Evolutionary conservation across 2,113 vertebrate genomes (phyloP).

Genomic region (Lophura nycthemera): DNA sequence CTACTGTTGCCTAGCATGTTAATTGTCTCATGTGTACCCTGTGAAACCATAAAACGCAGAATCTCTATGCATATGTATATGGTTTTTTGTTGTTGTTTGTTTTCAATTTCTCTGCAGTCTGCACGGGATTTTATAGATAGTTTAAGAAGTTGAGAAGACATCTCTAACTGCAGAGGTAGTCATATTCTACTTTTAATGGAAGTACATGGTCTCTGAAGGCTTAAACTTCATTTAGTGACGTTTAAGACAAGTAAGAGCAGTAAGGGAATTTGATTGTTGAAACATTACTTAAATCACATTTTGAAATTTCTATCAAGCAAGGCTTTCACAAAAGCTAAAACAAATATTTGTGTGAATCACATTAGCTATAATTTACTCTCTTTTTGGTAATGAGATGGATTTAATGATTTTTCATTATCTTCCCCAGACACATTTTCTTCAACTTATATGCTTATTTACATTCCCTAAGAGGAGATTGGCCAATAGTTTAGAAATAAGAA

Average conservation of each 20-base stretch:
- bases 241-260: background rate
- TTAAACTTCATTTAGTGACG: background rate
- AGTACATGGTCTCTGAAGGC: background rate
- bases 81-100: background rate
- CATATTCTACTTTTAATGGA: background rate
- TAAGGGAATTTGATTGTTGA: background rate
- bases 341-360: background rate
- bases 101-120: background rate
- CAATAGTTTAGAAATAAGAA: background rate
- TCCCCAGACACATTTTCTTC: background rate
- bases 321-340: background rate
- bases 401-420: background rate
- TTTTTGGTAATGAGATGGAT: background rate
- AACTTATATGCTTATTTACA: background rate
- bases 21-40: background rate
- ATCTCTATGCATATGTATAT: background rate
- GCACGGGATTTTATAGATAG: background rate
- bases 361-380: background rate
- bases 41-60: background rate
- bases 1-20: background rate
- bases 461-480: background rate
- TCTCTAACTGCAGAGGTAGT: background rate
- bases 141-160: background rate
- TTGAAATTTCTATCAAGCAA: background rate
- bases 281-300: background rate